These are phyloP conservation scores for Cylas formicarius DNA, from an alignment of 1,140 invertebrate genomes.

Conservation along the genomic window DNA sequence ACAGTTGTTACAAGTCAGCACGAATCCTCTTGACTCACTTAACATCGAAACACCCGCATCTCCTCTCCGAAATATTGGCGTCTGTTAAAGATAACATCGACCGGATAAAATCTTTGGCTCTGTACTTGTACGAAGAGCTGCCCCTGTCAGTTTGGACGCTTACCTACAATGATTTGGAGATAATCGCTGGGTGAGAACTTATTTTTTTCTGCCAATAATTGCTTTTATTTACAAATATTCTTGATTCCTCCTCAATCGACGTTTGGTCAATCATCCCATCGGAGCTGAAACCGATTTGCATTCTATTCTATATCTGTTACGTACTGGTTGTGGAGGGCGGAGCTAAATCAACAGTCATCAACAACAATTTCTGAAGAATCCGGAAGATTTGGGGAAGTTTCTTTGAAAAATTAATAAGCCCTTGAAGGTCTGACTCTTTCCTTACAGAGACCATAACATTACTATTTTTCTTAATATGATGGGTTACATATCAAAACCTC, in stretches of 20 bases:
- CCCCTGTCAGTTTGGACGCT: conserved; percentile 65
- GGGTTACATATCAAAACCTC: too few relatives aligned
- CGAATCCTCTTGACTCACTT: conserved; percentile 66
- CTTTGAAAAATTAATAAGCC: too few relatives aligned
- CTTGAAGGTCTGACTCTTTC: too few relatives aligned
- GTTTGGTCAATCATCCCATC: too few relatives aligned
- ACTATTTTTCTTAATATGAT: too few relatives aligned
- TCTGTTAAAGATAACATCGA: conserved; percentile 57
- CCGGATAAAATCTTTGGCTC: conserved; percentile 53
- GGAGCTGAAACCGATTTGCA: neutral
- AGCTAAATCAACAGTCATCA: too few relatives aligned
- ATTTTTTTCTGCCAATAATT: neutral
- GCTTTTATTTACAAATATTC: conserved; percentile 1
- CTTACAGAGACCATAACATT: too few relatives aligned
- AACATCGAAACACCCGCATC: conserved; percentile 59
- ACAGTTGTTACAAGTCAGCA: conserved; percentile 67
- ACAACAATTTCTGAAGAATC: too few relatives aligned
- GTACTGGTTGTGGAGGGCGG: too few relatives aligned
- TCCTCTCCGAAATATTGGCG: conserved; percentile 61
- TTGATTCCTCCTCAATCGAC: too few relatives aligned
- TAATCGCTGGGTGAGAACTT: conserved; percentile 46
- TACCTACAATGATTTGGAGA: conserved; percentile 56
- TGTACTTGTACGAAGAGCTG: conserved; percentile 70
- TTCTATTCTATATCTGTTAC: neutral
- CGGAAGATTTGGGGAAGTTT: too few relatives aligned